Evolutionary conservation across 2,113 vertebrate genomes (phyloP).

Genomic region (Rostratula benghalensis): DNA sequence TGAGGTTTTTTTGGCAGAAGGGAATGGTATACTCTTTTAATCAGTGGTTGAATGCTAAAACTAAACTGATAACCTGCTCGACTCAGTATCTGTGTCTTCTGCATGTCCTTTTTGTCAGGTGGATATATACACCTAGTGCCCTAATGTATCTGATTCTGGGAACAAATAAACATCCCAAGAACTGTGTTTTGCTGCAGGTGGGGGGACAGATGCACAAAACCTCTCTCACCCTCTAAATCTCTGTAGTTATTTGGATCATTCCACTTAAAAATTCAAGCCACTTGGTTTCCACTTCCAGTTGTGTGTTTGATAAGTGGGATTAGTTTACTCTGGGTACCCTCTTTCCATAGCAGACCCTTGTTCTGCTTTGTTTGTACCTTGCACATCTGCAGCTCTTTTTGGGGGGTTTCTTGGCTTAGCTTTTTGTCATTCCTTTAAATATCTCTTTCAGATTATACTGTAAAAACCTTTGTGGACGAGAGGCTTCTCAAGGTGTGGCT

Average conservation of each 20-base stretch:
- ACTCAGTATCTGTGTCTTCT: background rate
- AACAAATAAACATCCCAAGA: background rate
- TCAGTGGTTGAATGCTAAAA: background rate
- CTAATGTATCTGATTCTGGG: no score
- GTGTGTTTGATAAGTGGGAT: background rate
- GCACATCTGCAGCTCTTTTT: background rate
- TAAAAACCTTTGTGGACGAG: background rate
- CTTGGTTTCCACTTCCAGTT: background rate
- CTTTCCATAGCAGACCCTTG: background rate
- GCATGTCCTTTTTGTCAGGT: background rate
- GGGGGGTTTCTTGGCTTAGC: accelerated
- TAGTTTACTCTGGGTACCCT: background rate
- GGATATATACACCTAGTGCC: background rate
- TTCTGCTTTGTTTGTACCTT: background rate
- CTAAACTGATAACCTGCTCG: background rate
- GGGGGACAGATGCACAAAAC: background rate
- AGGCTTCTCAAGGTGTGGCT: background rate
- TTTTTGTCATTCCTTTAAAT: background rate
- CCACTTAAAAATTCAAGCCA: background rate
- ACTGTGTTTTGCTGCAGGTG: background rate
- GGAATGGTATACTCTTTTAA: background rate
- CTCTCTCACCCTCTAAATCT: background rate
- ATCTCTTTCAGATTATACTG: background rate
- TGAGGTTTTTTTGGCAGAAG: background rate
- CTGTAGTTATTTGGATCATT: background rate